Evolutionary conservation across 1,140 invertebrate species (phyloP).

Genomic region (Pseudomyrmex pallidus): DNA sequence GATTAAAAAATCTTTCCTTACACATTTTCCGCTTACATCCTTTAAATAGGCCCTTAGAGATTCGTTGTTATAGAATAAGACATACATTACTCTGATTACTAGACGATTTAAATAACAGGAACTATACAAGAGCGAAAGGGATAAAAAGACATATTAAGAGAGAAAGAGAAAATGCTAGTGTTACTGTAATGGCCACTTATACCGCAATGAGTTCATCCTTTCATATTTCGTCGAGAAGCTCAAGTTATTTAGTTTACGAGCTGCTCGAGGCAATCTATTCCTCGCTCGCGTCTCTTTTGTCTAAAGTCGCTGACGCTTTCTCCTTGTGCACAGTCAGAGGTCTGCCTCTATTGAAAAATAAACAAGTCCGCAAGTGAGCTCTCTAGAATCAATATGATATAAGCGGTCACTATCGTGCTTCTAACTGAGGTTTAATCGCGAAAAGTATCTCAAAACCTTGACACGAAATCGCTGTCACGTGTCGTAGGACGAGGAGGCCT

Average conservation of each 20-base stretch:
- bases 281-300: no score
- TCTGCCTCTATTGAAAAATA: no score
- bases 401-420: neutral
- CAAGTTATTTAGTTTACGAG: no score
- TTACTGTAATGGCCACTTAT: neutral
- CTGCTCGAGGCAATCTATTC: no score
- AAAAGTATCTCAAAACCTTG: conserved; percentile 50
- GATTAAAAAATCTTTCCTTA: conserved; percentile 19
- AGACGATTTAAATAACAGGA: conserved; percentile 53
- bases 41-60: conserved; percentile 62
- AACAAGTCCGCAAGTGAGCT: no score
- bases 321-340: no score
- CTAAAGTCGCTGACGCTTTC: no score
- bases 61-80: conserved; percentile 72
- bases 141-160: neutral
- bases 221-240: no score
- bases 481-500: conserved; percentile 65
- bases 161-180: conserved; percentile 18
- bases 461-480: conserved; percentile 31
- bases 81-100: conserved; percentile 2
- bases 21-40: conserved; percentile 7
- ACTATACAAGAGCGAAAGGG: conserved; percentile 38
- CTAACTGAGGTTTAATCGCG: conserved; percentile 37
- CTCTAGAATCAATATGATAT: no score
- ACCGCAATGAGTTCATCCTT: no score